Evolutionary conservation across 2,113 vertebrate species (phyloP).

Genomic region (Colossoma macropomum): DNA sequence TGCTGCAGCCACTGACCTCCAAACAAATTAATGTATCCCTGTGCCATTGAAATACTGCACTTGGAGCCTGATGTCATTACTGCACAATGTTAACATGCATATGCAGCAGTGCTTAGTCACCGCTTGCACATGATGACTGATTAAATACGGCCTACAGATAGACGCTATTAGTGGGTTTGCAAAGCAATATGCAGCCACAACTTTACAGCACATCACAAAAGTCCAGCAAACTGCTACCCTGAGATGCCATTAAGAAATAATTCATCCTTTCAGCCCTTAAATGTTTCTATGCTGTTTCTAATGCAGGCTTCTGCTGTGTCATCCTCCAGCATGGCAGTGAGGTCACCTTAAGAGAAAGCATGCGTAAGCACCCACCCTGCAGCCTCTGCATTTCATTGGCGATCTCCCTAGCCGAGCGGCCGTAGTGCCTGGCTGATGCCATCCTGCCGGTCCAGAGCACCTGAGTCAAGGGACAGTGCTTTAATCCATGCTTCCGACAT

Average conservation of each 20-base stretch:
- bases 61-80: not conserved
- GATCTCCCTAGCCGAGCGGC: slow-evolving; percentile 84
- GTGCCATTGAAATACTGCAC: not conserved
- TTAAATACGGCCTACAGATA: not conserved
- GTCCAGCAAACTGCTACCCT: not conserved
- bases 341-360: slow-evolving; percentile 72
- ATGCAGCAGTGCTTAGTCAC: not conserved
- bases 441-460: slow-evolving; percentile 71
- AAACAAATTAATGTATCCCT: not conserved
- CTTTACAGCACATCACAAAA: not conserved
- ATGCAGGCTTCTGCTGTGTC: slow-evolving; percentile 67
- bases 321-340: slow-evolving; percentile 53
- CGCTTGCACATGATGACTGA: not conserved
- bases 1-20: not conserved
- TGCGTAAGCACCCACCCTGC: slow-evolving; percentile 87
- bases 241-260: not conserved
- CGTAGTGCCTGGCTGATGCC: slow-evolving; percentile 82
- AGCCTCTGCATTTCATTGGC: slow-evolving; percentile 94
- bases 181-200: slow-evolving; percentile 1
- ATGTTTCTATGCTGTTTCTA: not conserved
- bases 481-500: slow-evolving; percentile 50
- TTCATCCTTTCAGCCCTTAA: not conserved
- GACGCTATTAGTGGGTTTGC: not conserved
- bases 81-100: not conserved
- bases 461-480: slow-evolving; percentile 14